These are phyloP conservation scores for Seriola aureovittata DNA, from an alignment of 2,113 vertebrate species.

Conservation along the genomic window DNA sequence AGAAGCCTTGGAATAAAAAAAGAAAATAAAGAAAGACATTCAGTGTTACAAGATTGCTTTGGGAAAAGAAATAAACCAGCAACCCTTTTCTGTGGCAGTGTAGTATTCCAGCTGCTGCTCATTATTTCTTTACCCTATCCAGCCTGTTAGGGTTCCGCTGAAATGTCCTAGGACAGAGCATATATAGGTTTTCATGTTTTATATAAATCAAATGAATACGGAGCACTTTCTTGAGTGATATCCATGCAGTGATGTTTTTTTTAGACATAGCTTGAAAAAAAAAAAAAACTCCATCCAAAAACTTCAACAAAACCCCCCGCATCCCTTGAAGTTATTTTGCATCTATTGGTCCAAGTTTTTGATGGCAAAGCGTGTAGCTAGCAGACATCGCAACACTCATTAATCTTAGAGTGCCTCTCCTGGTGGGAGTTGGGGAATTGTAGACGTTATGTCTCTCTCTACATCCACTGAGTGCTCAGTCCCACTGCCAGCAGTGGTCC, in stretches of 20 bases:
- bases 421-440: constrained; percentile 71
- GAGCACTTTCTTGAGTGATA: neutral
- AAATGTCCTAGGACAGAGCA: neutral
- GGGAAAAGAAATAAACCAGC: constrained; percentile 18
- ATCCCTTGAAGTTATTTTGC: constrained; percentile 42
- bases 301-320: constrained; percentile 4
- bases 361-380: constrained; percentile 64
- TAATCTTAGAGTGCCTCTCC: constrained; percentile 75
- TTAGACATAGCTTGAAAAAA: neutral
- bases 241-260: neutral
- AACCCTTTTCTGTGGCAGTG: constrained; percentile 26
- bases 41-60: constrained; percentile 21
- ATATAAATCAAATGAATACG: constrained; percentile 33
- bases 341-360: constrained; percentile 38
- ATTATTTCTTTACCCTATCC: constrained; percentile 20
- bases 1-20: neutral
- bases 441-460: constrained; percentile 71
- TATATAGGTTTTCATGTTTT: constrained; percentile 15
- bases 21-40: constrained; percentile 7
- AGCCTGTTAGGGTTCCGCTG: constrained; percentile 11
- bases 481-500: constrained; percentile 67
- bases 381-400: constrained; percentile 67
- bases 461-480: constrained; percentile 63
- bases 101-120: constrained; percentile 37
- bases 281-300: constrained; percentile 25